phyloP scores from a whole-genome alignment of 2,888 invertebrate genomes.

The Eristalis tenax region DNA sequence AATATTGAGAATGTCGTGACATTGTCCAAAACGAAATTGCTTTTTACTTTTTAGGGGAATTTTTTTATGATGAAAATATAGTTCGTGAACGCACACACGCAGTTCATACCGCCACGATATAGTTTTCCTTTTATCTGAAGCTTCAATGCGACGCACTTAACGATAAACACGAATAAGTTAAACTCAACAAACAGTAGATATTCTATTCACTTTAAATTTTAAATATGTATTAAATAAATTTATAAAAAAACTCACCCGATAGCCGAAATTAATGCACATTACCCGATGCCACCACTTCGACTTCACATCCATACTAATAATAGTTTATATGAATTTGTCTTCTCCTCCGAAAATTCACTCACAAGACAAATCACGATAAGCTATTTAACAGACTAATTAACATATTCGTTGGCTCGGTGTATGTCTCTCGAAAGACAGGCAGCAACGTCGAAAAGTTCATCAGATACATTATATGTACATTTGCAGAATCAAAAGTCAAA shows the following conservation, averaged over 20 bases:
- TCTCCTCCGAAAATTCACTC: not conserved
- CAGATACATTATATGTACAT: constrained; percentile 4
- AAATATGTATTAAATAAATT: too few relatives aligned
- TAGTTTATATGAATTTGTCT: constrained; percentile 14
- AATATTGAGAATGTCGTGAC: too few relatives aligned
- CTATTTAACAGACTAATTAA: constrained; percentile 3
- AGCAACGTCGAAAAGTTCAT: not conserved
- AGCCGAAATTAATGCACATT: constrained; percentile 3
- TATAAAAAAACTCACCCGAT: constrained; percentile 25
- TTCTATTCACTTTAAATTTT: too few relatives aligned
- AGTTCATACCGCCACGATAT: too few relatives aligned
- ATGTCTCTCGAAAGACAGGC: constrained; percentile 14
- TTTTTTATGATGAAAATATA: too few relatives aligned
- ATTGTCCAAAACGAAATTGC: too few relatives aligned
- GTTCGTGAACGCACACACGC: too few relatives aligned
- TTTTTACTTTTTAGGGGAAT: too few relatives aligned
- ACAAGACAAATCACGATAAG: not conserved
- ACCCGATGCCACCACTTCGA: constrained; percentile 15
- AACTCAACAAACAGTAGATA: too few relatives aligned
- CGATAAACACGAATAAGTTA: too few relatives aligned
- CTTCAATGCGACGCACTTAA: too few relatives aligned
- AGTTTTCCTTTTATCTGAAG: too few relatives aligned
- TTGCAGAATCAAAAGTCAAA: constrained; percentile 15
- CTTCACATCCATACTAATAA: constrained; percentile 23
- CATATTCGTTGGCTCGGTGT: not conserved